Evolutionary conservation across 2,113 vertebrate species (phyloP).

Genomic region (Microtus ochrogaster): DNA sequence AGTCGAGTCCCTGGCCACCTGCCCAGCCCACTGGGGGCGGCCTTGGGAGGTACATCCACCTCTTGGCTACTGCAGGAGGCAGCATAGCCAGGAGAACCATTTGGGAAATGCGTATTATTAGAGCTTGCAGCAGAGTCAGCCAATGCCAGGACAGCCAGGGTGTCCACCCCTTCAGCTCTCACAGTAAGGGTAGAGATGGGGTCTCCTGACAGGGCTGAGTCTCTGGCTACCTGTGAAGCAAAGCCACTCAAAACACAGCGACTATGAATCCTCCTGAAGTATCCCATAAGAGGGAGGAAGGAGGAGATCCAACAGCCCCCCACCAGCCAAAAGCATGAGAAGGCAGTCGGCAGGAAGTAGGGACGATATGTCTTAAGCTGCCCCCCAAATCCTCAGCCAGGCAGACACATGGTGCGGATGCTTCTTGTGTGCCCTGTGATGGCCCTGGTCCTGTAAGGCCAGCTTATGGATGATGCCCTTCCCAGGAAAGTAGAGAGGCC

Average conservation of each 20-base stretch:
- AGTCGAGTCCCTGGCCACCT: neutral
- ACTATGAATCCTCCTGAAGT: constrained; percentile 71
- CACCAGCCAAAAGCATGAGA: rapidly evolving
- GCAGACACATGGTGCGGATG: too few species aligned
- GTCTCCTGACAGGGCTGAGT: constrained; percentile 69
- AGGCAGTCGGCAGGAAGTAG: neutral
- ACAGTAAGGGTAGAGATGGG: constrained; percentile 29
- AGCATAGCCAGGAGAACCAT: neutral
- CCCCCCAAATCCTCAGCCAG: neutral
- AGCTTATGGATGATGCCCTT: rapidly evolving
- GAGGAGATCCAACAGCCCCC: neutral
- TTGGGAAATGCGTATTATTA: neutral
- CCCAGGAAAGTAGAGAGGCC: neutral
- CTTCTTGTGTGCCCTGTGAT: neutral
- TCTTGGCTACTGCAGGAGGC: neutral
- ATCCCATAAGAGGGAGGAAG: neutral
- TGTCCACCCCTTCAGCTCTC: constrained; percentile 79
- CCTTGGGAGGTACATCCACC: neutral
- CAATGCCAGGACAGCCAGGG: constrained; percentile 55
- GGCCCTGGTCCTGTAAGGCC: neutral
- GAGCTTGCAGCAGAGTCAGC: neutral
- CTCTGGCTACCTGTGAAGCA: constrained; percentile 76
- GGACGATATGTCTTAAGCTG: neutral
- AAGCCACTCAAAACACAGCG: constrained; percentile 75
- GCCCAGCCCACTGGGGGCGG: neutral